Evolutionary conservation across 2,797 vertebrate species (phyloP).

Genomic region (Ciconia nigra): DNA sequence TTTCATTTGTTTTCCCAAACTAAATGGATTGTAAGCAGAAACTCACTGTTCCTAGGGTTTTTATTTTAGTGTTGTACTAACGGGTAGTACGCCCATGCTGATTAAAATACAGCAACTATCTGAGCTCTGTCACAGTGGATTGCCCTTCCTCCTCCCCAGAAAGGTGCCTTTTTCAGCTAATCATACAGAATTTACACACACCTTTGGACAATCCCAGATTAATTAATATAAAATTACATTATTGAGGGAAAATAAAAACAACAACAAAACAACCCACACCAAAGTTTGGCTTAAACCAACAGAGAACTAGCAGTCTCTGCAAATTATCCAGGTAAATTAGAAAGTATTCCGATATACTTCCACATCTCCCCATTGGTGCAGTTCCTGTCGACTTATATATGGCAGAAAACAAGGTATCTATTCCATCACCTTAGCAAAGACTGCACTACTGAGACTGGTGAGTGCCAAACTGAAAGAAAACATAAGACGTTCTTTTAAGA

Average conservation of each 20-base stretch:
- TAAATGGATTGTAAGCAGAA: neutral
- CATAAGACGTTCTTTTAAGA: neutral
- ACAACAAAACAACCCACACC: neutral
- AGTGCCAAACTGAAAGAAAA: neutral
- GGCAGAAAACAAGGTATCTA: neutral
- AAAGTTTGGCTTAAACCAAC: neutral
- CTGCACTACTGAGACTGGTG: fast-evolving
- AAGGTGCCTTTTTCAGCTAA: neutral
- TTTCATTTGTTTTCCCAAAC: slow-evolving; percentile 50
- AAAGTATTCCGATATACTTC: neutral
- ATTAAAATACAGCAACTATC: neutral
- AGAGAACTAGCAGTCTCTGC: neutral
- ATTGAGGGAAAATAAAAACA: neutral
- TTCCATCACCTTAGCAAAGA: neutral
- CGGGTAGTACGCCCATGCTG: neutral
- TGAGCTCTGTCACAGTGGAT: neutral
- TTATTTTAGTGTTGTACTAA: neutral
- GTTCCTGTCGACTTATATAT: neutral
- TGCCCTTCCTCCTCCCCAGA: neutral
- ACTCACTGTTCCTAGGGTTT: neutral
- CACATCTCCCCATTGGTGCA: neutral
- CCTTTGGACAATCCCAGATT: neutral
- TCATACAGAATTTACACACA: neutral
- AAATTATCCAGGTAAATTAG: neutral
- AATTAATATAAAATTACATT: slow-evolving; percentile 1